Evolutionary conservation across 2,888 invertebrate species (phyloP).

Genomic region (Lomographa bimaculata): DNA sequence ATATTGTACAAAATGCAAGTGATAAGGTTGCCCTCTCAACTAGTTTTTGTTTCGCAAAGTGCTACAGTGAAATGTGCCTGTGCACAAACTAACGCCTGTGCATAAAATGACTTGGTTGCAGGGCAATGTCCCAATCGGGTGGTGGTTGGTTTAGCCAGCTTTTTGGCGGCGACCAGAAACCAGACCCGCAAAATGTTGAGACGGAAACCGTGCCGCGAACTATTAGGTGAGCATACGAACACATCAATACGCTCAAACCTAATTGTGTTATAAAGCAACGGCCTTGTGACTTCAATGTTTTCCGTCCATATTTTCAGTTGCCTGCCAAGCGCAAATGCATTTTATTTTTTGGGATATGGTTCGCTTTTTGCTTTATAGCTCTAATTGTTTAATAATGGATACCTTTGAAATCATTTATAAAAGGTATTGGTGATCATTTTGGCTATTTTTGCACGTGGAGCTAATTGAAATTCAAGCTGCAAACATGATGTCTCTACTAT

Average conservation of each 20-base stretch:
- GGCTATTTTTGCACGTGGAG: no score
- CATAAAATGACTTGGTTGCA: constrained; percentile 70
- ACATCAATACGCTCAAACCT: constrained; percentile 8
- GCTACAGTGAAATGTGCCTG: neutral
- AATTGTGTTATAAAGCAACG: neutral
- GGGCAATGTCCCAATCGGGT: constrained; percentile 73
- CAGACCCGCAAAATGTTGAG: constrained; percentile 55
- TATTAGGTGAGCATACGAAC: constrained; percentile 70
- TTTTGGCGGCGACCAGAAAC: constrained; percentile 73
- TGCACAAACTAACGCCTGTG: constrained; percentile 22
- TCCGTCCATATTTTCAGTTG: neutral
- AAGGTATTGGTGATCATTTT: no score
- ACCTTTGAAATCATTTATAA: no score
- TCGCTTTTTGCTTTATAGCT: constrained; percentile 1
- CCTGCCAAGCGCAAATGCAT: no score
- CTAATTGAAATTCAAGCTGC: no score
- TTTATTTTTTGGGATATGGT: no score
- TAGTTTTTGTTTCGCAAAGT: constrained; percentile 1
- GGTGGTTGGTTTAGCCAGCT: constrained; percentile 86
- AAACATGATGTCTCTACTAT: no score
- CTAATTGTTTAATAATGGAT: no score
- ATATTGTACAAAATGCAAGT: no score
- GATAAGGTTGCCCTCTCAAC: constrained; percentile 4
- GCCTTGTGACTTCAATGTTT: constrained; percentile 2
- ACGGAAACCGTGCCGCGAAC: constrained; percentile 67